A percentile compares a stretch with the other conserved stretches of the same genome.
Conservation (phyloP, 1,140 invertebrate genomes). For the Drosophila repletoides region DNA sequence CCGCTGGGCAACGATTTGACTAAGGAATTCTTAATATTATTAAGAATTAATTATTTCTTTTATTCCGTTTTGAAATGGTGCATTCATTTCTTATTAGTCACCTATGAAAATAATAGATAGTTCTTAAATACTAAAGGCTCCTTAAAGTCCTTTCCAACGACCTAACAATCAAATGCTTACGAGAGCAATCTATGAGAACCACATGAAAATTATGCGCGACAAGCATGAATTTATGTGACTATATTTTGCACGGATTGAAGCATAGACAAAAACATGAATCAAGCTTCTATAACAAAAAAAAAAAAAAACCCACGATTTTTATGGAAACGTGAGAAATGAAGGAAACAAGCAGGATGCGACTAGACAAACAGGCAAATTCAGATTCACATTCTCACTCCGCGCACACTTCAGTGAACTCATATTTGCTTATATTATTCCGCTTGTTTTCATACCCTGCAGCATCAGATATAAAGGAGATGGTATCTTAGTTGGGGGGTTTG, state of each 20-base stretch:
- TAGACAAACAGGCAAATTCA: slow-evolving; percentile 8
- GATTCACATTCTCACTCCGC: slow-evolving; percentile 1
- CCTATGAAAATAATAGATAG: too few species aligned
- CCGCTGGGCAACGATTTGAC: too few species aligned
- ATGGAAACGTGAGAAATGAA: neutral
- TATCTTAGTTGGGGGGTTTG: too few species aligned
- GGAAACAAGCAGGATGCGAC: neutral
- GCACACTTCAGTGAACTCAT: slow-evolving; percentile 20
- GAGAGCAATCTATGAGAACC: too few species aligned
- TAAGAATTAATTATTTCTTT: too few species aligned
- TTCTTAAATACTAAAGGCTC: too few species aligned
- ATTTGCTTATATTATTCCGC: slow-evolving; percentile 10
- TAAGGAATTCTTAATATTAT: too few species aligned
- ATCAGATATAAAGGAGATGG: neutral
- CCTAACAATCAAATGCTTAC: too few species aligned
- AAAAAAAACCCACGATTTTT: neutral
- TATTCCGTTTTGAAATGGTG: too few species aligned
- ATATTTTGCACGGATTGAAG: slow-evolving; percentile 3
- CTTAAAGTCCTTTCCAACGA: too few species aligned
- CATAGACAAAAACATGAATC: slow-evolving; percentile 1
- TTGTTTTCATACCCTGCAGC: neutral
- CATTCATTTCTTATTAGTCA: too few species aligned
- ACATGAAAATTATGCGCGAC: neutral
- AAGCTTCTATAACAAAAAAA: neutral
- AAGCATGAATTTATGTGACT: slow-evolving; percentile 9